Percentiles rank a stretch among this genome's conserved stretches.
phyloP scores from a whole-genome alignment of 2,888 invertebrate genomes.

The Himalopsyche japonica region DNA sequence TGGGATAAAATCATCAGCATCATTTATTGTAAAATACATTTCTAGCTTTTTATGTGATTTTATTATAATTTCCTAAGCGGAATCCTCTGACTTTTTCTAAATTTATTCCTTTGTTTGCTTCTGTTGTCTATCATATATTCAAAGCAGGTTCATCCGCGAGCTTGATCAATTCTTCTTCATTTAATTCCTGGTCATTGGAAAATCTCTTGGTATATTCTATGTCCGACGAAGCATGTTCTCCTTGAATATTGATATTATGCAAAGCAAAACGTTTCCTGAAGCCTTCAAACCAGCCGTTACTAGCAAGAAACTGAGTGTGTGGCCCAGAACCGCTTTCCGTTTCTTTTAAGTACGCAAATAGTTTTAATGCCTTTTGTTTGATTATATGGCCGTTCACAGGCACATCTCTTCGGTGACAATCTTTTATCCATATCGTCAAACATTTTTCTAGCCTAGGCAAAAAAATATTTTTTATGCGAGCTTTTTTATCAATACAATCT shows the following conservation, averaged over 20 bases:
- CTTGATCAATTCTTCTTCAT: too few species aligned
- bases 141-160: too few species aligned
- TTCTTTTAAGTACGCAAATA: too few species aligned
- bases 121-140: too few species aligned
- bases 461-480: conserved; percentile 40
- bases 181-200: too few species aligned
- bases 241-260: conserved; percentile 39
- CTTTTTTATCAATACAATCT: conserved; percentile 42
- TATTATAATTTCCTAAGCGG: too few species aligned
- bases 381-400: conserved; percentile 27
- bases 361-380: not conserved
- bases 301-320: conserved; percentile 17
- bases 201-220: too few species aligned
- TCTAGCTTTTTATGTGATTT: too few species aligned
- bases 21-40: too few species aligned
- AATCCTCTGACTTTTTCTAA: too few species aligned
- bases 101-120: too few species aligned
- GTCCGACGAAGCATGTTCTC: not conserved
- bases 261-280: conserved; percentile 39
- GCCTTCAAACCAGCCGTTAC: conserved; percentile 31
- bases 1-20: too few species aligned
- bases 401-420: conserved; percentile 38
- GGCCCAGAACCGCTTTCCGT: not conserved
- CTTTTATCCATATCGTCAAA: conserved; percentile 28
- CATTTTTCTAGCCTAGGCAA: not conserved